phyloP scores from a whole-genome alignment of 2,888 invertebrate species.

The Pteria penguin region DNA sequence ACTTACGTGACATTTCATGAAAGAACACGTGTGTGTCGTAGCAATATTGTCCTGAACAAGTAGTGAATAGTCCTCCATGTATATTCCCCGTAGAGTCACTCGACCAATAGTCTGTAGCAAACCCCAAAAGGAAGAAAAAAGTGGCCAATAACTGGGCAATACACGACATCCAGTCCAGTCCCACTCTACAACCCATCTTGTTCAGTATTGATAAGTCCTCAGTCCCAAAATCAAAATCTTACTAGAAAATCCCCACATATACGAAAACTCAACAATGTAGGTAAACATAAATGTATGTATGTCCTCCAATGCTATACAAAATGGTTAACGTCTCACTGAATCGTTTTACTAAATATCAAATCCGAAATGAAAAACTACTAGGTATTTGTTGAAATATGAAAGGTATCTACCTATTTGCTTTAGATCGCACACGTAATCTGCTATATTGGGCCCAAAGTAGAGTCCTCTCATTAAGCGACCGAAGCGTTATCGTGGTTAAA shows the following conservation, averaged over 20 bases:
- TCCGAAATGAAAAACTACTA: neutral
- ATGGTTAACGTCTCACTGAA: too few species aligned
- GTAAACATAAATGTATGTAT: too few species aligned
- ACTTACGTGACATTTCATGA: conserved; percentile 26
- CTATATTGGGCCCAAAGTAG: neutral
- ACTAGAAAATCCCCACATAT: neutral
- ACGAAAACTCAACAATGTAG: too few species aligned
- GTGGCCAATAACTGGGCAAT: conserved; percentile 20
- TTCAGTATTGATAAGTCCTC: neutral
- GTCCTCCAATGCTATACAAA: too few species aligned
- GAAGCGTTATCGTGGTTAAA: neutral
- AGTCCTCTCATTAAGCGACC: neutral
- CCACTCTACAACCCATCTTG: conserved; percentile 19
- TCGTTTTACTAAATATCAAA: neutral
- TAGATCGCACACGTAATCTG: too few species aligned
- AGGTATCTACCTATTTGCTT: too few species aligned
- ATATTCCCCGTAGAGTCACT: conserved; percentile 8
- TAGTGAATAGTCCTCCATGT: conserved; percentile 31
- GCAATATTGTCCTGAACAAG: conserved; percentile 25
- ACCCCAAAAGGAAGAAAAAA: conserved; percentile 28
- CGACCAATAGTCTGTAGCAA: conserved; percentile 36
- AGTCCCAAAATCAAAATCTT: neutral
- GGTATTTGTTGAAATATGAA: too few species aligned
- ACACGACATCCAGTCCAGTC: conserved; percentile 38
- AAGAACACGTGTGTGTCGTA: conserved; percentile 40